Conservation (phyloP, 2,888 invertebrate genomes). For the Eupeodes latifasciatus region DNA sequence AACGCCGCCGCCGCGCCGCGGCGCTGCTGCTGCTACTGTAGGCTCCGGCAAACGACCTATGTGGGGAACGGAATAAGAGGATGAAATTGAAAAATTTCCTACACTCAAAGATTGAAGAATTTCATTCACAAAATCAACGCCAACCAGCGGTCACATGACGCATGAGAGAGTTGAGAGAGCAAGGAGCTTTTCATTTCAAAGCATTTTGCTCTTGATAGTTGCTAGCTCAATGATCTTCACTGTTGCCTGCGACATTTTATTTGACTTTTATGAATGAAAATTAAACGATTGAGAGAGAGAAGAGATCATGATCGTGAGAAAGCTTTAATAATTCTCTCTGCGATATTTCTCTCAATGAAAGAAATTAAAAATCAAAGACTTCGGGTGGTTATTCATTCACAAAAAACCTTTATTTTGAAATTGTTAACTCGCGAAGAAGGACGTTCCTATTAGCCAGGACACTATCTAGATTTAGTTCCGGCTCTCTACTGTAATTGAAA, state of each 20-base stretch:
- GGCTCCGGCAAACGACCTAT: slow-evolving; percentile 54
- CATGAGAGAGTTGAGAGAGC: slow-evolving; percentile 48
- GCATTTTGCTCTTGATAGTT: background rate
- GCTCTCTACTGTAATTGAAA: background rate
- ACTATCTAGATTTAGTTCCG: background rate
- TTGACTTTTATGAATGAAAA: slow-evolving; percentile 32
- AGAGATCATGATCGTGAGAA: background rate
- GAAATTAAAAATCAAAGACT: slow-evolving; percentile 13
- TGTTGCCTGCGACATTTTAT: background rate
- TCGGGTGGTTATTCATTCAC: slow-evolving; percentile 26
- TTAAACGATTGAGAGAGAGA: background rate
- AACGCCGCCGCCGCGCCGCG: no score
- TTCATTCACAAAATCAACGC: slow-evolving; percentile 64
- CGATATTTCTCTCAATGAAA: slow-evolving; percentile 57
- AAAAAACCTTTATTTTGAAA: slow-evolving; percentile 55
- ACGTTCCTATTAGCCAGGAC: slow-evolving; percentile 42
- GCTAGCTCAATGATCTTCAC: background rate
- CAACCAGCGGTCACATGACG: background rate
- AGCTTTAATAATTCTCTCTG: slow-evolving; percentile 62
- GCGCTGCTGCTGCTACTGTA: no score
- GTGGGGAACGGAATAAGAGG: slow-evolving; percentile 27
- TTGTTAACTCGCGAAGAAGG: slow-evolving; percentile 46
- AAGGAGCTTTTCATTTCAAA: slow-evolving; percentile 24
- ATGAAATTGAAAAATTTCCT: slow-evolving; percentile 34
- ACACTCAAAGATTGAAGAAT: slow-evolving; percentile 57